Evolutionary conservation across 2,113 vertebrate genomes (phyloP).

Genomic region (Dissostichus mawsoni): DNA sequence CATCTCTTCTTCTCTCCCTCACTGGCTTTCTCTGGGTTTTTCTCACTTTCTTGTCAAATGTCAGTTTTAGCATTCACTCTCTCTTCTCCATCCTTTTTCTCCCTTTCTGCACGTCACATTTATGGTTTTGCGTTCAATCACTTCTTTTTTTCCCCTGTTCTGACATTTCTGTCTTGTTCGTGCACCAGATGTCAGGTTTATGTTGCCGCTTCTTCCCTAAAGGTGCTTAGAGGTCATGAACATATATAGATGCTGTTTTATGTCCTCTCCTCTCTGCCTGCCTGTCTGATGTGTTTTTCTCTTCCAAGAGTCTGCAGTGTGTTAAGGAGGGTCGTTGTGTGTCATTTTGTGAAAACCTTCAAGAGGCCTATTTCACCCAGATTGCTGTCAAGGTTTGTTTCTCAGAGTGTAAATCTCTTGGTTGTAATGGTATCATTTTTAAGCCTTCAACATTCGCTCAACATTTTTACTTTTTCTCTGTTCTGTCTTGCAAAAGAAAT

Average conservation of each 20-base stretch:
- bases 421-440: conserved; percentile 8
- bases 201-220: conserved; percentile 23
- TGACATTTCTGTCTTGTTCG: conserved; percentile 53
- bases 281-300: conserved; percentile 15
- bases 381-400: neutral
- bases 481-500: neutral
- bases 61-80: conserved; percentile 51
- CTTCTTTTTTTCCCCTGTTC: neutral
- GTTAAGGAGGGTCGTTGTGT: conserved; percentile 23
- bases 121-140: conserved; percentile 41
- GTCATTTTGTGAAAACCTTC: conserved; percentile 29
- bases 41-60: conserved; percentile 49
- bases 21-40: conserved; percentile 1
- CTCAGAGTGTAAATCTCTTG: neutral
- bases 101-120: conserved; percentile 39
- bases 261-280: conserved; percentile 5
- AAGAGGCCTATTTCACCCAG: conserved; percentile 18
- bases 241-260: conserved; percentile 1
- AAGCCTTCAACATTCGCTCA: neutral
- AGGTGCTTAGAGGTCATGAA: conserved; percentile 30
- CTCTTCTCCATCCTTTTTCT: conserved; percentile 13
- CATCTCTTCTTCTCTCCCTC: neutral
- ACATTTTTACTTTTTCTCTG: neutral
- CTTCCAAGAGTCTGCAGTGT: conserved; percentile 25
- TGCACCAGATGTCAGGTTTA: conserved; percentile 34